Evolutionary conservation across 2,888 invertebrate species (phyloP).

Genomic region (Geophilus truncorum): DNA sequence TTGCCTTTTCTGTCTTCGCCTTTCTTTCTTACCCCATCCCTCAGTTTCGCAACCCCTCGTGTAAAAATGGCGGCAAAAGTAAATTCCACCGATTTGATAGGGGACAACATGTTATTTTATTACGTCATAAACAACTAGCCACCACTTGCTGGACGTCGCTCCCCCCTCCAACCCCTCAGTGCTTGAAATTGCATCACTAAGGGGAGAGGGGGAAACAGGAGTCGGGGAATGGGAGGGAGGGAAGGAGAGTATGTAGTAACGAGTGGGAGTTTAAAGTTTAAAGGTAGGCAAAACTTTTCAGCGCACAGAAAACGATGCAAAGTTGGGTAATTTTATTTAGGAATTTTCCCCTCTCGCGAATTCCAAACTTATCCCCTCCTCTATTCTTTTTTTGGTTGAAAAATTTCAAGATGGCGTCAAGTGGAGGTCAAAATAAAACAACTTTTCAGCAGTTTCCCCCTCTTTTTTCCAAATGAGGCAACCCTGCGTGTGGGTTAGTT

Average conservation of each 20-base stretch:
- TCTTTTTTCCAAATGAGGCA: slow-evolving; percentile 4
- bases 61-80: slow-evolving; percentile 7
- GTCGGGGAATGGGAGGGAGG: background rate
- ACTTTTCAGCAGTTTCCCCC: background rate
- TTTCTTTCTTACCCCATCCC: background rate
- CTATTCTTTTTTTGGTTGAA: slow-evolving; percentile 4
- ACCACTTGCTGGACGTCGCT: slow-evolving; percentile 1
- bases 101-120: background rate
- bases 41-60: background rate
- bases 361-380: slow-evolving; percentile 7
- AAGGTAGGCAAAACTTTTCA: background rate
- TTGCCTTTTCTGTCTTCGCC: background rate
- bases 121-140: slow-evolving; percentile 22
- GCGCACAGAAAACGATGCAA: background rate
- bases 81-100: slow-evolving; percentile 8
- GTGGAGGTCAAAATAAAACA: slow-evolving; percentile 19
- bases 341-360: background rate
- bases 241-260: background rate
- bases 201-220: background rate
- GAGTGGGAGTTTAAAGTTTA: background rate
- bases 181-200: slow-evolving; percentile 6
- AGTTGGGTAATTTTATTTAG: background rate
- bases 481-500: slow-evolving; percentile 8
- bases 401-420: slow-evolving; percentile 19
- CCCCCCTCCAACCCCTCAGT: background rate